Base-by-base conservation (phyloP, 2,888 invertebrate species). In the Megastigmus dorsalis region DNA sequence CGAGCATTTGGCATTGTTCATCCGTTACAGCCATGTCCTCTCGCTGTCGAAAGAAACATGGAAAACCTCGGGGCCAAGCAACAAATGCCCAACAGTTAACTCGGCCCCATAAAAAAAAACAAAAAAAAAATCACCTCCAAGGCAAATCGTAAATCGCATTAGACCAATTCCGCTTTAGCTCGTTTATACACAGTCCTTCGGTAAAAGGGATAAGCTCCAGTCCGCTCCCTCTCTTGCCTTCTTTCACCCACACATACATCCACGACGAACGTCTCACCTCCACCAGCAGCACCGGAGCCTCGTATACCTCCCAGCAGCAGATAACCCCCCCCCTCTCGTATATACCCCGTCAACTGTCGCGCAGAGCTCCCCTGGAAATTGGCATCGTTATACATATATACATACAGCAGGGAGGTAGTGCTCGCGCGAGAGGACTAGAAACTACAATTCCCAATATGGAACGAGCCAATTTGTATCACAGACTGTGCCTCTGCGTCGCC, bases 351-450 rank as follows among this genome's bases (percentile, higher is more conserved):
- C n/a, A n/a, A n/a, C n/a, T n/a, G n/a, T n/a, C 38, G 13, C 10
- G 23, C 36, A n/a, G n/a, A n/a, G n/a, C n/a, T n/a, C 38, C 10
- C 26, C 60, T 75, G 63, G 74, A 79, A 79, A 82, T 82, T 82
- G 80, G 81, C 79, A 80, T 80, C 80, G 80, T 83, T 82, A n/a
- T n/a, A n/a, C n/a, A n/a, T n/a, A n/a, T n/a, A n/a, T n/a, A 79
- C 77, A 2, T 60, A 28, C 59, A 6, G 13, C 20, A 9, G 2
- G 6, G 15, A 3, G 28, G 4, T 1, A 6, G 1, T 6, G 69
- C 71, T 74, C n/a, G n/a, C n/a, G n/a, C n/a, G 59, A 38, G 72
- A 74, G 69, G 80, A 9, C 15, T n/a, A 52, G 77, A 26, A 41
- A 54, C 75, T 80, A 81, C 79, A 77, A 79, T 80, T 82, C 70